Conservation (phyloP, 2,888 invertebrate species). For the Drosophila antonietae region DNA sequence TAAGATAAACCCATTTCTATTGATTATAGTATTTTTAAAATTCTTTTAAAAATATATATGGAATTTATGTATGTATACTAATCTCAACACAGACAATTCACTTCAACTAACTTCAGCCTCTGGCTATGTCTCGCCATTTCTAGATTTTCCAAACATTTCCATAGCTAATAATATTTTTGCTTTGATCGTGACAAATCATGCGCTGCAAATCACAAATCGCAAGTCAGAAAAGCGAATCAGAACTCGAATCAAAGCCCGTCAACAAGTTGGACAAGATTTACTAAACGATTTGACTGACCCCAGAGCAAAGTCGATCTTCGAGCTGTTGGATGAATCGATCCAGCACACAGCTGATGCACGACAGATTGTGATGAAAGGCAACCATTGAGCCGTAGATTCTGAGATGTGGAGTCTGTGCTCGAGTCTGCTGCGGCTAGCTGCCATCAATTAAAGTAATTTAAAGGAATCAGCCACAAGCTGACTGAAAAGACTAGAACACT, state of each 20-base stretch:
- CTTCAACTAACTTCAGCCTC: not conserved
- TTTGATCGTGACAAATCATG: constrained; percentile 57
- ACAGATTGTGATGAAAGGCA: constrained; percentile 74
- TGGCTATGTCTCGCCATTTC: constrained; percentile 1
- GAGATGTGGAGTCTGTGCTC: not conserved
- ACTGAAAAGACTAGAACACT: constrained; percentile 15
- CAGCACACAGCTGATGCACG: constrained; percentile 65
- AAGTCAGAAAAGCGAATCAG: constrained; percentile 14
- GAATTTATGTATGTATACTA: not conserved
- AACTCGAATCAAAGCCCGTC: constrained; percentile 44
- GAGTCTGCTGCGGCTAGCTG: constrained; percentile 49
- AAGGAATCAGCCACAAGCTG: constrained; percentile 66
- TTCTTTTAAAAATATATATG: not conserved
- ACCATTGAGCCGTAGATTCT: constrained; percentile 58
- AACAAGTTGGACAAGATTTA: constrained; percentile 53
- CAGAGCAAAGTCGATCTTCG: constrained; percentile 11
- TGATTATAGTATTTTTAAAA: too few species aligned
- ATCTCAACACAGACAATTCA: not conserved
- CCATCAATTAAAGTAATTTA: constrained; percentile 81
- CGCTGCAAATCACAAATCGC: constrained; percentile 33
- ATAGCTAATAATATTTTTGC: constrained; percentile 43
- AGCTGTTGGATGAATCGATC: constrained; percentile 7
- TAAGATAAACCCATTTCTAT: too few species aligned
- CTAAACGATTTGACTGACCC: constrained; percentile 56
- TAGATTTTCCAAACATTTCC: constrained; percentile 5